These are phyloP conservation scores for Eupithecia subumbrata DNA, from an alignment of 2,888 invertebrate species.

Conservation along the genomic window DNA sequence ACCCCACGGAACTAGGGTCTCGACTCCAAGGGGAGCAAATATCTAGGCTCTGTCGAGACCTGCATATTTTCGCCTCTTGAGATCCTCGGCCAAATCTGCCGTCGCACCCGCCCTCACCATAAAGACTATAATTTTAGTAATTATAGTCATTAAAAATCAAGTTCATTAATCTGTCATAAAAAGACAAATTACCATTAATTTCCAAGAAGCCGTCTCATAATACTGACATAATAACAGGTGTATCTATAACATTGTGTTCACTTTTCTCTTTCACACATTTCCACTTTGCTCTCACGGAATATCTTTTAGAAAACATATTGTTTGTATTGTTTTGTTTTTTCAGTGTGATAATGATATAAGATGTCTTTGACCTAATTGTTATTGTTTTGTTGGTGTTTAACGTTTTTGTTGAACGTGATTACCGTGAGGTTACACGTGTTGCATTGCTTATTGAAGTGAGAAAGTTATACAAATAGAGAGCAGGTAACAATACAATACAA, in stretches of 20 bases:
- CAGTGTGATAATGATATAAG: slow-evolving; percentile 16
- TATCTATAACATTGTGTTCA: slow-evolving; percentile 29
- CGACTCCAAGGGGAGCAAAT: too few species aligned
- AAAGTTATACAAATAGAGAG: slow-evolving; percentile 1
- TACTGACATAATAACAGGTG: slow-evolving; percentile 33
- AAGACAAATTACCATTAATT: slow-evolving; percentile 11
- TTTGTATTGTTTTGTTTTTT: slow-evolving; percentile 6
- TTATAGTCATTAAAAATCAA: neutral
- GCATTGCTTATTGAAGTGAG: neutral
- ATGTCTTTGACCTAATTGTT: slow-evolving; percentile 33
- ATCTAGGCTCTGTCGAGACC: too few species aligned
- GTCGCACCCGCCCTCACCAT: too few species aligned
- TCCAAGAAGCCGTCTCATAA: slow-evolving; percentile 24
- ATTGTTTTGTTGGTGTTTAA: slow-evolving; percentile 1
- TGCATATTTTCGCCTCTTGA: too few species aligned
- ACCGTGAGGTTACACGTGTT: neutral
- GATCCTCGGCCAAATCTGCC: too few species aligned
- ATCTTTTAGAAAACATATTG: slow-evolving; percentile 33
- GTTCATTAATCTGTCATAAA: slow-evolving; percentile 1
- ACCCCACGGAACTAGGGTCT: too few species aligned
- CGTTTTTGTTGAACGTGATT: neutral
- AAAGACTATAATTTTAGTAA: too few species aligned
- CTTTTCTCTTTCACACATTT: slow-evolving; percentile 33
- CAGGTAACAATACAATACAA: neutral
- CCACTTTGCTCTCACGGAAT: slow-evolving; percentile 31